These are phyloP conservation scores for Agrypnia vestita DNA, from an alignment of 1,140 invertebrate species.

Conservation along the genomic window DNA sequence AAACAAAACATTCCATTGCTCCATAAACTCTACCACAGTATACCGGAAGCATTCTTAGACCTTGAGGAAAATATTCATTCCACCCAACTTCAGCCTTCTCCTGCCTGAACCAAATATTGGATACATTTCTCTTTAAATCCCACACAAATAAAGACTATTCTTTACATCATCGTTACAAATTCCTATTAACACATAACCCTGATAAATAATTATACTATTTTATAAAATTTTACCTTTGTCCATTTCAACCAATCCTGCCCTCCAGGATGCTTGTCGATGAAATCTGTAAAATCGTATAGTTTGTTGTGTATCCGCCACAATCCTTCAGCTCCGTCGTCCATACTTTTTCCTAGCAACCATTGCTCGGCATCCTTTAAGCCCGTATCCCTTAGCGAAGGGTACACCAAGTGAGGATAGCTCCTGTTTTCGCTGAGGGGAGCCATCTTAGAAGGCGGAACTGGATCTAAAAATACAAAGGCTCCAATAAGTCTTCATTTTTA, in stretches of 20 bases:
- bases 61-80: too few species aligned
- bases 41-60: too few species aligned
- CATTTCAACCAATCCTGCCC: slow-evolving; percentile 82
- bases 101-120: too few species aligned
- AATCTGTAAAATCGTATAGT: slow-evolving; percentile 83
- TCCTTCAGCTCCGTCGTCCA: slow-evolving; percentile 82
- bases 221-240: slow-evolving; percentile 73
- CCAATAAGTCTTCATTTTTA: not conserved
- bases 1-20: too few species aligned
- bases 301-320: slow-evolving; percentile 85
- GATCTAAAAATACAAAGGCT: not conserved
- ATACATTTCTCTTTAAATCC: too few species aligned
- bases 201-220: too few species aligned
- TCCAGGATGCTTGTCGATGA: slow-evolving; percentile 84
- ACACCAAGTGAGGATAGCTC: slow-evolving; percentile 71
- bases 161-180: too few species aligned
- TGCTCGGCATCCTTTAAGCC: slow-evolving; percentile 67
- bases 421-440: slow-evolving; percentile 30
- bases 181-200: too few species aligned
- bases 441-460: not conserved
- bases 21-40: too few species aligned
- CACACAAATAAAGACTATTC: too few species aligned
- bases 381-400: slow-evolving; percentile 71
- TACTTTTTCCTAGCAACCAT: slow-evolving; percentile 79
- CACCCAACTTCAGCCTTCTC: too few species aligned